Conservation (phyloP, 2,113 vertebrate genomes). For the human (Homo sapiens) region DNA sequence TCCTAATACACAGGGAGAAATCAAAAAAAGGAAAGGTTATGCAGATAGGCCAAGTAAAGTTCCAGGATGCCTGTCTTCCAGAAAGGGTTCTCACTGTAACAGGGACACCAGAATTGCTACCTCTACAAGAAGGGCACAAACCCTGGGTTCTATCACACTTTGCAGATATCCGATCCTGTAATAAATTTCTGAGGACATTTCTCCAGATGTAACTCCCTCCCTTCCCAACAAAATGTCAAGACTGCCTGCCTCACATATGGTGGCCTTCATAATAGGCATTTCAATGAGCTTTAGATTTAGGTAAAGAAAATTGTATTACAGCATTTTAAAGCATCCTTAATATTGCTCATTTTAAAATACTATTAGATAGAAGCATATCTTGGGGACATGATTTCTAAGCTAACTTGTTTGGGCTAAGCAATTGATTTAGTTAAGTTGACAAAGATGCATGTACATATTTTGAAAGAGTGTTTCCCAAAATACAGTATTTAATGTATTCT, state of each 20-base stretch:
- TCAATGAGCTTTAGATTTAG: neutral
- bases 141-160: neutral
- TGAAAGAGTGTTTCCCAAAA: conserved; percentile 1
- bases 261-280: neutral
- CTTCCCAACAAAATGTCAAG: neutral
- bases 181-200: neutral
- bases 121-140: neutral
- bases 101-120: neutral
- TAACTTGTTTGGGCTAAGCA: neutral
- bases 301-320: neutral
- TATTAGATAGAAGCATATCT: neutral
- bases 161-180: neutral
- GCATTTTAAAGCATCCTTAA: neutral
- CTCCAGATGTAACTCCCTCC: neutral
- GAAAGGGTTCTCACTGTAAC: neutral
- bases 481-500: neutral
- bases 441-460: neutral
- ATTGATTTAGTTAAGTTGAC: conserved; percentile 10
- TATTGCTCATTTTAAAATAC: conserved; percentile 16
- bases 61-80: neutral
- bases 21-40: neutral
- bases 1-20: neutral
- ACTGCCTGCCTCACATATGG: neutral
- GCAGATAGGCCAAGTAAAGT: neutral
- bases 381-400: neutral